Evolutionary conservation across 92 coral and sea anemone species (phyloP), one percentile per base, ranked within the genome.

Genomic region (Epizoanthus scotinus): DNA sequence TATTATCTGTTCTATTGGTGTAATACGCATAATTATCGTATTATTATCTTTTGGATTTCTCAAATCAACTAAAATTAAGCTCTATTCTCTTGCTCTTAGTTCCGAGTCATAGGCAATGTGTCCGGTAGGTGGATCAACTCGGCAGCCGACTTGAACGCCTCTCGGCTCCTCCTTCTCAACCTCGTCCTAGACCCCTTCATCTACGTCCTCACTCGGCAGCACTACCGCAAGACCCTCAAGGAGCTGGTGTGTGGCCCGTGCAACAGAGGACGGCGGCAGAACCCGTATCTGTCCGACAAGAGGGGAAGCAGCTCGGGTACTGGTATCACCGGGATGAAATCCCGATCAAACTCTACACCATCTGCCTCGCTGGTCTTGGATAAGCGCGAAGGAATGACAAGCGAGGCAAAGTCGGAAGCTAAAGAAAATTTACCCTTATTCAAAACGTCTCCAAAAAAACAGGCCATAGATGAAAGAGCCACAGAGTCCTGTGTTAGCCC

Each of bases 141-240:
- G 8, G 81, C 81, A 19, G 81, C 81, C 18, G 81, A 75, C 52
- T 67, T 75, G 15, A 75, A 75, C 19, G 81, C 81, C 26, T 75
- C 81, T 13, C 67, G 81, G 0, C 49, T 75, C 9, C 81, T 75
- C 0, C 81, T 75, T 36, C 68, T 75, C 66, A 75, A 75, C 68
- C 81, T 75, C 54, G 81, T 75, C 29, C 81, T 75, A 13, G 81
- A 75, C 54, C 81, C 81, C 52, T 75, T 75, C 21, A 75, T 75
- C 19, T 75, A 75, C 68, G 81, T 75, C 12, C 68, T 75, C 36
- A 75, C 81, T 25, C 81, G 81, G 49, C 81, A 75, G 53, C 81
- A 75, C 40, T 75, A 75, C 29, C 81, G 81, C 0, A 75, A 34
- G 57, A 75, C 81, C 2, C 81, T 75, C 21, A 75, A 18, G 47